Evolutionary conservation across 1,140 invertebrate genomes (phyloP).

Genomic region (Dendroctonus ponderosae): DNA sequence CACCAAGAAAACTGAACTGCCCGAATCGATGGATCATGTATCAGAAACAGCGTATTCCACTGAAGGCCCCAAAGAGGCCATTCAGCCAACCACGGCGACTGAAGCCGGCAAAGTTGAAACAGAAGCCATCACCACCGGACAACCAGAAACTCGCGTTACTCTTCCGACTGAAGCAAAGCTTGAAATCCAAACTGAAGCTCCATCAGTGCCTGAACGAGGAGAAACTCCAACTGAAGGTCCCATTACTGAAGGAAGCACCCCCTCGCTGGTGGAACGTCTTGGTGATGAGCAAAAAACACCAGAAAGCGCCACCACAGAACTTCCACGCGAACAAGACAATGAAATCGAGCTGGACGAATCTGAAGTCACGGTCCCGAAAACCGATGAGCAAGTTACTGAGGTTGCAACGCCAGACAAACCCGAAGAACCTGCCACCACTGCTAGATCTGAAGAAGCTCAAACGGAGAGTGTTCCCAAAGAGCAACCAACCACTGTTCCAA

Average conservation of each 20-base stretch:
- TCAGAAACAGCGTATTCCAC: slow-evolving; percentile 30
- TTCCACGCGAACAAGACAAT: slow-evolving; percentile 31
- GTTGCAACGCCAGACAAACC: background rate
- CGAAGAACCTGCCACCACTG: slow-evolving; percentile 8
- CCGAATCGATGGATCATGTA: slow-evolving; percentile 36
- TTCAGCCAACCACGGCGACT: background rate
- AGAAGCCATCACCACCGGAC: slow-evolving; percentile 17
- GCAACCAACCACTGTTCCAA: background rate
- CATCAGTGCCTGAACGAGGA: slow-evolving; percentile 2
- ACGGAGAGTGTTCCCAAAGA: background rate
- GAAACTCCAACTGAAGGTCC: slow-evolving; percentile 10
- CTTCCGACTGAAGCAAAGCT: background rate
- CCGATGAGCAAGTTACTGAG: slow-evolving; percentile 14
- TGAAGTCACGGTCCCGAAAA: slow-evolving; percentile 12
- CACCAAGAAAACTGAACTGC: slow-evolving; percentile 35
- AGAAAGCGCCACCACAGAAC: slow-evolving; percentile 15
- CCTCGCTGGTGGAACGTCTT: background rate
- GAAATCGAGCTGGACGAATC: slow-evolving; percentile 31
- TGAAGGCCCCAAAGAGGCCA: slow-evolving; percentile 6
- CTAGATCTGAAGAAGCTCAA: background rate
- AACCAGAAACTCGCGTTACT: slow-evolving; percentile 14
- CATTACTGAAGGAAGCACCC: background rate
- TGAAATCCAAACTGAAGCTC: background rate
- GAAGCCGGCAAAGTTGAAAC: slow-evolving; percentile 1
- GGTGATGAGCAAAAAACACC: background rate